Base-by-base conservation (phyloP, 2,113 vertebrate genomes). In the Columba livia region DNA sequence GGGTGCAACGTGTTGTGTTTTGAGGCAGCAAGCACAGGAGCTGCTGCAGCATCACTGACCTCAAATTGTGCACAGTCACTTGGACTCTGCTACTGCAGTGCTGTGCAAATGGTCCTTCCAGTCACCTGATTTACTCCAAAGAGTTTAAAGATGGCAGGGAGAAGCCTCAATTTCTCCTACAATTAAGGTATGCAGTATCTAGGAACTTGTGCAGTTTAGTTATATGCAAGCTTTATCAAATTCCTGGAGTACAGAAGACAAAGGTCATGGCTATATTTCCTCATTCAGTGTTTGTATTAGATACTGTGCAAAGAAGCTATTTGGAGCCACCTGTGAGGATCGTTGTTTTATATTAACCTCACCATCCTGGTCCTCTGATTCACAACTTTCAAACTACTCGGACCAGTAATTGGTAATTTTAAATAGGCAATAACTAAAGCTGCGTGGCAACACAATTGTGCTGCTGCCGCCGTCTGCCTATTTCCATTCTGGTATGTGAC, bases 251-350 rank as follows among this genome's bases (percentile, higher is more conserved):
- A 36, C 48, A 71, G 32, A 53, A 93, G 75, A 64, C 85, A 67
- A 92, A 97, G 90, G 85, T 70, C 79, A 21, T 3, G n/a, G 31
- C 75, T 62, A n/a, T 10, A 16, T 93, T 90, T 80, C 85, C 29
- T 91, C 60, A n/a, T 15, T 9, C 4, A 21, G 25, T 83, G 51
- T 89, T 96, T 94, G 81, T 42, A 29, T 36, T 81, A 64, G 85
- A 85, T 57, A 74, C 12, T 2, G 25, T 47, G 54, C 74, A 66
- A 31, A 32, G 48, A 48, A 36, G 66, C 44, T 32, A 57, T 0
- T 15, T 18, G 69, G 42, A 61, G 20, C 54, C 56, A 73, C n/a
- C 40, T 14, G 0, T 5, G 53, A 64, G 70, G 15, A 44, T 12
- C 7, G 0, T 12, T 48, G 47, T 15, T 89, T 72, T 32, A 40